Percentiles rank a stretch among this genome's conserved stretches.
These are phyloP conservation scores for Leptoclinus maculatus DNA, from an alignment of 2,797 vertebrate species.

Conservation along the genomic window DNA sequence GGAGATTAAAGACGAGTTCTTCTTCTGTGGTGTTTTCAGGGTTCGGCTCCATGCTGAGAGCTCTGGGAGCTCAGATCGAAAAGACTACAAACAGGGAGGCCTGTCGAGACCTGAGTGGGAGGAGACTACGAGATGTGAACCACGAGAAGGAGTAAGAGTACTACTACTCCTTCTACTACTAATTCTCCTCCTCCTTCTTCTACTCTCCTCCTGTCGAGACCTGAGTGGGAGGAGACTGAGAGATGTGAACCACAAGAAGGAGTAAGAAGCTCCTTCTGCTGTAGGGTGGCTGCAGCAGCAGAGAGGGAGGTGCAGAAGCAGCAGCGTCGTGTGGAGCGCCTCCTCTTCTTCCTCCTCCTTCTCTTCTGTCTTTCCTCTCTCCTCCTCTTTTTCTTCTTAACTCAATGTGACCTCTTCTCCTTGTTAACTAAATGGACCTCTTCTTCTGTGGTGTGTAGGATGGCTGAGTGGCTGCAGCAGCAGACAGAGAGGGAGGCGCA, in stretches of 20 bases:
- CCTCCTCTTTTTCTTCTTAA: too few relatives aligned
- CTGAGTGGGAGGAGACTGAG: slow-evolving; percentile 94
- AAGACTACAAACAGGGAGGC: slow-evolving; percentile 98
- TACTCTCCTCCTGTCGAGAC: slow-evolving; percentile 86
- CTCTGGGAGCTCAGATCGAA: slow-evolving; percentile 97
- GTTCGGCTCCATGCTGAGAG: slow-evolving; percentile 97
- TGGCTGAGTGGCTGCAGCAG: slow-evolving; percentile 97
- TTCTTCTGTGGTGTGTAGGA: slow-evolving; percentile 79
- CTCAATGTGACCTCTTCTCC: too few relatives aligned
- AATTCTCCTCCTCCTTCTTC: too few relatives aligned
- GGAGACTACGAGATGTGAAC: slow-evolving; percentile 95
- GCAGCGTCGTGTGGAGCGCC: too few relatives aligned
- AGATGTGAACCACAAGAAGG: slow-evolving; percentile 98
- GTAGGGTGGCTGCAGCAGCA: too few relatives aligned
- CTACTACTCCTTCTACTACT: too few relatives aligned
- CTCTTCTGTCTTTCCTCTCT: too few relatives aligned
- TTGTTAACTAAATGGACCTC: too few relatives aligned
- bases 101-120: slow-evolving; percentile 94
- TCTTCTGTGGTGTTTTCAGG: slow-evolving; percentile 78
- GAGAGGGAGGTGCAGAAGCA: too few relatives aligned
- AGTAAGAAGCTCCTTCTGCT: too few relatives aligned
- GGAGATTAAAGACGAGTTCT: not conserved
- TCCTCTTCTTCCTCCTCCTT: too few relatives aligned
- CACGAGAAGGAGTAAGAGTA: slow-evolving; percentile 92
- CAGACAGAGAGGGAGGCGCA: slow-evolving; percentile 93